phyloP scores from a whole-genome alignment of 2,888 invertebrate genomes.

The Pheosia tremula region DNA sequence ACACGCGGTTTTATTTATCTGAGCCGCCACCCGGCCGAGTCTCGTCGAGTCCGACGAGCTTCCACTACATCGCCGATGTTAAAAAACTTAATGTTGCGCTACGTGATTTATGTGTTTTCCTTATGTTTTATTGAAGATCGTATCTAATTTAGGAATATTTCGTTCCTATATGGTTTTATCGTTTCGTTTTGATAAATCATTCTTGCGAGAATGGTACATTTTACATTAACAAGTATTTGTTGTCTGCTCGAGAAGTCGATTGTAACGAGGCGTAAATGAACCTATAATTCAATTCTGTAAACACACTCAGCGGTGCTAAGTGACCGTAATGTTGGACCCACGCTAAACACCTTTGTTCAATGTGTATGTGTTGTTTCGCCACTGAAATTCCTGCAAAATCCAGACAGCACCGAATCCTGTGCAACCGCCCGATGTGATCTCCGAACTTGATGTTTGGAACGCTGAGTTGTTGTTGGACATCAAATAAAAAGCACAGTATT shows the following conservation, averaged over 20 bases:
- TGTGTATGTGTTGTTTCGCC: slow-evolving; percentile 19
- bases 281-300: slow-evolving; percentile 11
- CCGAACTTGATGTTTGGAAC: slow-evolving; percentile 38
- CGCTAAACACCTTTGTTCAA: slow-evolving; percentile 11
- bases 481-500: slow-evolving; percentile 58
- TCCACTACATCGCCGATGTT: slow-evolving; percentile 34
- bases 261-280: slow-evolving; percentile 23
- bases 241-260: slow-evolving; percentile 15
- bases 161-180: slow-evolving; percentile 13
- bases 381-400: slow-evolving; percentile 28
- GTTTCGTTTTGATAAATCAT: slow-evolving; percentile 23
- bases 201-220: slow-evolving; percentile 8
- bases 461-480: slow-evolving; percentile 33
- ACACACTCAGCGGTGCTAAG: slow-evolving; percentile 13
- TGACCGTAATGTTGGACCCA: slow-evolving; percentile 18
- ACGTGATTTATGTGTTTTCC: slow-evolving; percentile 43
- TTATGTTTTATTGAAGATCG: slow-evolving; percentile 20
- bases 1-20: slow-evolving; percentile 72
- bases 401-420: slow-evolving; percentile 32
- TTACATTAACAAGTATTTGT: slow-evolving; percentile 11
- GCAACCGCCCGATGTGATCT: slow-evolving; percentile 21
- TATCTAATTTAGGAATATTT: slow-evolving; percentile 13
- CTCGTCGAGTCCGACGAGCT: slow-evolving; percentile 36
- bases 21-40: slow-evolving; percentile 39
- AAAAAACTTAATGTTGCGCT: slow-evolving; percentile 45